Evolutionary conservation across 64 coral and sea anemone genomes (phyloP).

Genomic region (Cladopsammia gracilis): DNA sequence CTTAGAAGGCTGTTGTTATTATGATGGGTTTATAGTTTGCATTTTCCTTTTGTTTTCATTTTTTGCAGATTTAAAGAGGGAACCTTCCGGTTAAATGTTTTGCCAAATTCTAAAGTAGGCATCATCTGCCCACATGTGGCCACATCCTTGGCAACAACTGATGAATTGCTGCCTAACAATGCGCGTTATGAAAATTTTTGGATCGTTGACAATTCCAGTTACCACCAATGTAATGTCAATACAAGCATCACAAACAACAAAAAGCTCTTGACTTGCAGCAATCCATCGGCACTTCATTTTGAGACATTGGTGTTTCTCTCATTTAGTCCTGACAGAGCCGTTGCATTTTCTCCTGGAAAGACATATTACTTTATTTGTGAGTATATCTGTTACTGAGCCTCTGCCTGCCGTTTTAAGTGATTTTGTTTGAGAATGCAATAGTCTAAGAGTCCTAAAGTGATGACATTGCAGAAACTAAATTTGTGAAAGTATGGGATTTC

Average conservation of each 20-base stretch:
- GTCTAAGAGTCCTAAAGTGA: too few species aligned
- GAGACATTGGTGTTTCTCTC: neutral
- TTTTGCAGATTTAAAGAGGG: slow-evolving; percentile 26
- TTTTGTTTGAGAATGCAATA: too few species aligned
- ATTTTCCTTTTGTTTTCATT: neutral
- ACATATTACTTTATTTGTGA: slow-evolving; percentile 24
- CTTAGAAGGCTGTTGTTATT: too few species aligned
- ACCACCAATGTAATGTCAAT: slow-evolving; percentile 5
- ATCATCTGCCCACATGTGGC: slow-evolving; percentile 1
- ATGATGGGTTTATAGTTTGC: too few species aligned
- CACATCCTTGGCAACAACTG: neutral
- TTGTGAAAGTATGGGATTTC: too few species aligned
- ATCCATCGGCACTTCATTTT: neutral
- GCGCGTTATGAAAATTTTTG: slow-evolving; percentile 1
- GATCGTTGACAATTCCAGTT: slow-evolving; percentile 7
- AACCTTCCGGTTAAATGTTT: slow-evolving; percentile 18
- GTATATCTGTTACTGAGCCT: neutral
- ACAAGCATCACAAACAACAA: neutral
- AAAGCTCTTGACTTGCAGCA: neutral
- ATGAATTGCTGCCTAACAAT: neutral
- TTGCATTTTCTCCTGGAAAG: neutral
- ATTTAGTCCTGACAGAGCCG: neutral
- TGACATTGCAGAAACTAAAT: too few species aligned
- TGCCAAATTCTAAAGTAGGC: neutral
- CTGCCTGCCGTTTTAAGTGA: too few species aligned